phyloP scores from a whole-genome alignment of 2,113 vertebrate genomes.

The Dasypus novemcinctus region DNA sequence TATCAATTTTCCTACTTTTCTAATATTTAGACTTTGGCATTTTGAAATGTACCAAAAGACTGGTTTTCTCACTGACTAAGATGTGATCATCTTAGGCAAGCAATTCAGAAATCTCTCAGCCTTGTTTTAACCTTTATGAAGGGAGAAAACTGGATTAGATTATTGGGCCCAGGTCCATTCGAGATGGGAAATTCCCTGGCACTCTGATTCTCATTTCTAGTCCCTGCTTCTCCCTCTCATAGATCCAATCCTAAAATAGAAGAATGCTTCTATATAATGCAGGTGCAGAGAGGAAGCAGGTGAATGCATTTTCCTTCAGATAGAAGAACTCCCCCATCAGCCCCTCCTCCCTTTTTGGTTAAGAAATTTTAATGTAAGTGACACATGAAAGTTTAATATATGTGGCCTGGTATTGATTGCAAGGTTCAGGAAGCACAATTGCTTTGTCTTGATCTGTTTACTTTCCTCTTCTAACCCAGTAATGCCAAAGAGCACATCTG shows the following conservation, averaged over 20 bases:
- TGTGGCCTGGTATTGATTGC: conserved; percentile 19
- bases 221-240: not conserved
- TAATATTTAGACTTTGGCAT: not conserved
- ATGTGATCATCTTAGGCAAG: not conserved
- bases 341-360: conserved; percentile 29
- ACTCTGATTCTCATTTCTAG: not conserved
- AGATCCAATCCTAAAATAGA: not conserved
- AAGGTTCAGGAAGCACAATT: conserved; percentile 12
- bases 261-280: not conserved
- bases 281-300: not conserved
- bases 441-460: conserved; percentile 32
- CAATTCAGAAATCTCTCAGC: not conserved
- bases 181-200: not conserved
- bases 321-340: not conserved
- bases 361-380: not conserved
- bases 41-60: not conserved
- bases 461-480: not conserved
- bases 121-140: not conserved
- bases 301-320: not conserved
- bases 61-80: not conserved
- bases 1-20: conserved; percentile 1
- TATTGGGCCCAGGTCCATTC: not conserved
- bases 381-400: not conserved
- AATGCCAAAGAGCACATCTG: not conserved
- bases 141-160: not conserved